These are phyloP conservation scores for Spodoptera littoralis DNA, from an alignment of 2,888 invertebrate species.

Conservation along the genomic window DNA sequence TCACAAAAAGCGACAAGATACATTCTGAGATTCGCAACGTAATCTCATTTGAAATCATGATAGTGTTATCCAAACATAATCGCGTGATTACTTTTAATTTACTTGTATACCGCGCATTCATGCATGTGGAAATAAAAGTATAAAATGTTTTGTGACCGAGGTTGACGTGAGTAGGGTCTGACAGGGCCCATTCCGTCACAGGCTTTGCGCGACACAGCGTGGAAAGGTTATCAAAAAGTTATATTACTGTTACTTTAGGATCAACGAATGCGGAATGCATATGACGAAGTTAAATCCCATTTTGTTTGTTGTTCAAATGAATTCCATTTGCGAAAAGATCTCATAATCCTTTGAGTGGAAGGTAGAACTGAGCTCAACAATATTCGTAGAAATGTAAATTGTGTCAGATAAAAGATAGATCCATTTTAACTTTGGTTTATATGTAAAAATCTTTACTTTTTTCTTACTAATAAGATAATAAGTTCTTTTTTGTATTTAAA, in stretches of 20 bases:
- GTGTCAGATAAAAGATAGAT: slow-evolving; percentile 13
- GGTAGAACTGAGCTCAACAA: slow-evolving; percentile 34
- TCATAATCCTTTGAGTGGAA: slow-evolving; percentile 53
- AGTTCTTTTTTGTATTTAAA: no score
- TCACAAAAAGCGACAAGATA: slow-evolving; percentile 21
- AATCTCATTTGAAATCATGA: slow-evolving; percentile 35
- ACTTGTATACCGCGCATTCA: slow-evolving; percentile 56
- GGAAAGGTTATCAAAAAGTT: slow-evolving; percentile 70
- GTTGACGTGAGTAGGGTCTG: slow-evolving; percentile 78
- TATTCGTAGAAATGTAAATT: slow-evolving; percentile 11
- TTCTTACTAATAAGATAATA: neutral
- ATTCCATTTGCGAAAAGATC: slow-evolving; percentile 45
- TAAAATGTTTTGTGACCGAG: slow-evolving; percentile 69
- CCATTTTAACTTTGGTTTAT: slow-evolving; percentile 10
- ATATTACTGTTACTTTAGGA: slow-evolving; percentile 65
- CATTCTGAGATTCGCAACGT: slow-evolving; percentile 28
- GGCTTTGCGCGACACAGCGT: slow-evolving; percentile 66
- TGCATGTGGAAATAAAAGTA: slow-evolving; percentile 58
- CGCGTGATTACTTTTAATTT: slow-evolving; percentile 62
- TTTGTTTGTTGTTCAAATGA: slow-evolving; percentile 51
- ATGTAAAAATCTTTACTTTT: neutral
- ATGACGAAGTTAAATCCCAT: slow-evolving; percentile 58
- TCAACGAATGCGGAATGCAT: slow-evolving; percentile 61
- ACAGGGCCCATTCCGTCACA: slow-evolving; percentile 73
- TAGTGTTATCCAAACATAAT: slow-evolving; percentile 29